Conservation (phyloP, 2,113 vertebrate species). For the Mus musculus region DNA sequence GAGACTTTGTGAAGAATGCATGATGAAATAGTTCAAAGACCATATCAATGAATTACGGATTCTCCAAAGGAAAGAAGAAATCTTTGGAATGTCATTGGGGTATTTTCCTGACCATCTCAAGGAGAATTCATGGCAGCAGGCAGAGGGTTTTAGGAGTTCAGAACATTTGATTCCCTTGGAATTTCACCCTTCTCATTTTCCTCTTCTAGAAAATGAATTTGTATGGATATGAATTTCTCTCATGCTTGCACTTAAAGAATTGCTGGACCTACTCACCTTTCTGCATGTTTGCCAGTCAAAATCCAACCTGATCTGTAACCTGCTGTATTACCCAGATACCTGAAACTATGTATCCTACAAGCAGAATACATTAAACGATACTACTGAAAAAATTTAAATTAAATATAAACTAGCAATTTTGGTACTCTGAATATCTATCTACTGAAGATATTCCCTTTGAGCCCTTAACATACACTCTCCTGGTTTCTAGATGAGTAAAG, state of each 20-base stretch:
- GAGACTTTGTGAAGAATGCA: background rate
- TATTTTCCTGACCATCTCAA: slow-evolving; percentile 4
- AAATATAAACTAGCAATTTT: background rate
- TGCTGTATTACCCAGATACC: background rate
- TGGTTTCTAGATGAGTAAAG: background rate
- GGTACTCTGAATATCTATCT: background rate
- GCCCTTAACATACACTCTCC: background rate
- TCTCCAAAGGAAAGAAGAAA: slow-evolving; percentile 25
- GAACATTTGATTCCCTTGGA: background rate
- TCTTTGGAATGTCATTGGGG: background rate
- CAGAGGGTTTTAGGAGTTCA: background rate
- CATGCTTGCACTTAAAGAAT: background rate
- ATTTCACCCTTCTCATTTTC: background rate
- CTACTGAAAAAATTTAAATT: background rate
- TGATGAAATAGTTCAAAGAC: background rate
- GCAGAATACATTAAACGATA: background rate
- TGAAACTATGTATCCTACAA: background rate
- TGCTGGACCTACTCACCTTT: background rate
- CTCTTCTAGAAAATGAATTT: slow-evolving; percentile 1
- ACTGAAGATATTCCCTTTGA: background rate
- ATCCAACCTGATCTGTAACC: background rate
- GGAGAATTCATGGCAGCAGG: background rate
- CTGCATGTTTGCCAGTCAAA: background rate
- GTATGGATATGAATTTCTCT: background rate
- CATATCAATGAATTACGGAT: slow-evolving; percentile 32